Evolutionary conservation across 2,888 invertebrate species (phyloP).

Genomic region (Koerneria pararmatus): DNA sequence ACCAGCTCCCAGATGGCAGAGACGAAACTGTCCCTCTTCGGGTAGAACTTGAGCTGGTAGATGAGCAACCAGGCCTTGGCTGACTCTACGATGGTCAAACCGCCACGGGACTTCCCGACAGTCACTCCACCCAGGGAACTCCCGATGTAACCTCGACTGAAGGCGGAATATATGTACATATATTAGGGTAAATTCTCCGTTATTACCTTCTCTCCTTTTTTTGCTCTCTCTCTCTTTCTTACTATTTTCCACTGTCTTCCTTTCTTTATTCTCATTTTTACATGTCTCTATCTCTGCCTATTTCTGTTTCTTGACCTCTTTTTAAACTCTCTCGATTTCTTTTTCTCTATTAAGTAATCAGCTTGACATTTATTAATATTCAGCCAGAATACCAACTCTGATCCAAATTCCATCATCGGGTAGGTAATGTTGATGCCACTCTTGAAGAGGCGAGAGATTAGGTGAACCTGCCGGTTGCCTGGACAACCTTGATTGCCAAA

Average conservation of each 20-base stretch:
- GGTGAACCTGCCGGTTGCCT: slow-evolving; percentile 52
- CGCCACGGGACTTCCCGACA: slow-evolving; percentile 44
- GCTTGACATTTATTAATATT: too few relatives aligned
- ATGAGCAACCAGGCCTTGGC: slow-evolving; percentile 48
- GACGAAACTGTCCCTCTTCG: slow-evolving; percentile 50
- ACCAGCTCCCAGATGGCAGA: slow-evolving; percentile 58
- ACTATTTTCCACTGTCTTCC: too few relatives aligned
- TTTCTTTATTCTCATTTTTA: too few relatives aligned
- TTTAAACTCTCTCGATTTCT: slow-evolving; percentile 49
- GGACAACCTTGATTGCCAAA: slow-evolving; percentile 40
- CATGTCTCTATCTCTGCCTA: too few relatives aligned
- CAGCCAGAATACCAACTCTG: too few relatives aligned
- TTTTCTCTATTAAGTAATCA: too few relatives aligned
- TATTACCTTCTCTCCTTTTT: too few relatives aligned
- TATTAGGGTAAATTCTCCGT: too few relatives aligned
- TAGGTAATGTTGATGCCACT: slow-evolving; percentile 56
- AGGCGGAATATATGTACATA: slow-evolving; percentile 23
- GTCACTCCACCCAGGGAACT: slow-evolving; percentile 54
- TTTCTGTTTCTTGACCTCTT: too few relatives aligned
- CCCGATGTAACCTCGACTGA: slow-evolving; percentile 54
- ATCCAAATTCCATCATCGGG: slow-evolving; percentile 54
- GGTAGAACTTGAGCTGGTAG: slow-evolving; percentile 58
- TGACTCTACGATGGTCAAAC: slow-evolving; percentile 39
- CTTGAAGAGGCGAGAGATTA: slow-evolving; percentile 52
- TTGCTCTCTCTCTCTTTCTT: not conserved